phyloP scores from a whole-genome alignment of 2,113 vertebrate genomes.

The Tupaia chinensis region DNA sequence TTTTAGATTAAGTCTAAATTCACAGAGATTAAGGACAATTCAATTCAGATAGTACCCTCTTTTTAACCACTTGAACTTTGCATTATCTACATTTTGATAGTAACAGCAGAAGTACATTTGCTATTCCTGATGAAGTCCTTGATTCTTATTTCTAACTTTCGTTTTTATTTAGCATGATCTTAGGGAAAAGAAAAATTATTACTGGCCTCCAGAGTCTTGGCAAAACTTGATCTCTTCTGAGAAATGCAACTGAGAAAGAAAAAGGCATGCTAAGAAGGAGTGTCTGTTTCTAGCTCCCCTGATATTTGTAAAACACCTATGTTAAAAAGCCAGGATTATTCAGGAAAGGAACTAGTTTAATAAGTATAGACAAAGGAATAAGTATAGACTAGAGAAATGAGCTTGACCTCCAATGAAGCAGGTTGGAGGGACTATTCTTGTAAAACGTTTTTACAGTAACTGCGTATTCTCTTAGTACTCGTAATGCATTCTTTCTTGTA shows the following conservation, averaged over 20 bases:
- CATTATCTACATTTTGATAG: background rate
- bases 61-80: background rate
- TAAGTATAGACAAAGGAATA: background rate
- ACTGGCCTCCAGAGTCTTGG: background rate
- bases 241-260: background rate
- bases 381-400: background rate
- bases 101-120: background rate
- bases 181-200: constrained; percentile 14
- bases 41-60: background rate
- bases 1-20: background rate
- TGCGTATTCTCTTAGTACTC: background rate
- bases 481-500: background rate
- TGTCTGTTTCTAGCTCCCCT: constrained; percentile 11
- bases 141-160: background rate
- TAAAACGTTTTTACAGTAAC: background rate
- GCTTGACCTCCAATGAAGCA: background rate
- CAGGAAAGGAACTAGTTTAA: background rate
- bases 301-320: constrained; percentile 15
- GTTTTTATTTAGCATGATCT: background rate
- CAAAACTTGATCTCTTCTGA: constrained; percentile 13
- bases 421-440: background rate
- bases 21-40: background rate
- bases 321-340: background rate
- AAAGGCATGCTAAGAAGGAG: background rate
- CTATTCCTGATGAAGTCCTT: background rate